Percentiles rank a stretch among this genome's conserved stretches.
phyloP scores from a whole-genome alignment of 2,888 invertebrate species.

The Hartigia nigra region DNA sequence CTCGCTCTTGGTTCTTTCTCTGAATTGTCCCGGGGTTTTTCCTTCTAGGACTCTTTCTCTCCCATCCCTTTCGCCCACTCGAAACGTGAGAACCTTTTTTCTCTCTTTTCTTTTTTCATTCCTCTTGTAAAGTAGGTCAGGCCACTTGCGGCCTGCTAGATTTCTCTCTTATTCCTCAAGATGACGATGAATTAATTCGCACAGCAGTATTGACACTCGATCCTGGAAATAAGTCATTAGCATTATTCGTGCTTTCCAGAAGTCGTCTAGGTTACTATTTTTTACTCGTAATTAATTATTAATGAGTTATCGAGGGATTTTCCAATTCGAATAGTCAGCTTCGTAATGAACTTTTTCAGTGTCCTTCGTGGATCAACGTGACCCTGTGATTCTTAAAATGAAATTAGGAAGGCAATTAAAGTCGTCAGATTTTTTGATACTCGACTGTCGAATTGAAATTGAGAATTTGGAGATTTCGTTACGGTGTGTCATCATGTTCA shows the following conservation, averaged over 20 bases:
- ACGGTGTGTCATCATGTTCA: too few species aligned
- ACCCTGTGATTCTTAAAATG: slow-evolving; percentile 27
- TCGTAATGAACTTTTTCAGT: slow-evolving; percentile 27
- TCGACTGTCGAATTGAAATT: too few species aligned
- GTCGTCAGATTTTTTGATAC: not conserved
- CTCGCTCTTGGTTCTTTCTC: not conserved
- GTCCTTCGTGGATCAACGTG: slow-evolving; percentile 6
- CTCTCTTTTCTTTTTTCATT: not conserved
- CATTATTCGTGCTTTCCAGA: not conserved
- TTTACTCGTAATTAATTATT: slow-evolving; percentile 41
- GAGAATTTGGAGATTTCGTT: too few species aligned
- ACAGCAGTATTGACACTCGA: not conserved
- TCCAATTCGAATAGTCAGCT: slow-evolving; percentile 25
- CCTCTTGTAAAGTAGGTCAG: not conserved
- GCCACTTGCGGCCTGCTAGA: not conserved
- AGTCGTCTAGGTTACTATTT: slow-evolving; percentile 23
- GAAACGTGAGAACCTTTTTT: not conserved
- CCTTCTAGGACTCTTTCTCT: not conserved
- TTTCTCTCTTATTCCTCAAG: not conserved
- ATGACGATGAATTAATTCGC: not conserved
- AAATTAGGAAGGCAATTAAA: slow-evolving; percentile 42
- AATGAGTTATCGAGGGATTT: slow-evolving; percentile 33
- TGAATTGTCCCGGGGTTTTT: not conserved
- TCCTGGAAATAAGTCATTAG: not conserved
- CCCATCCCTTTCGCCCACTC: not conserved